Conservation (phyloP, 1,140 invertebrate genomes). For the Achatina immaculata region DNA sequence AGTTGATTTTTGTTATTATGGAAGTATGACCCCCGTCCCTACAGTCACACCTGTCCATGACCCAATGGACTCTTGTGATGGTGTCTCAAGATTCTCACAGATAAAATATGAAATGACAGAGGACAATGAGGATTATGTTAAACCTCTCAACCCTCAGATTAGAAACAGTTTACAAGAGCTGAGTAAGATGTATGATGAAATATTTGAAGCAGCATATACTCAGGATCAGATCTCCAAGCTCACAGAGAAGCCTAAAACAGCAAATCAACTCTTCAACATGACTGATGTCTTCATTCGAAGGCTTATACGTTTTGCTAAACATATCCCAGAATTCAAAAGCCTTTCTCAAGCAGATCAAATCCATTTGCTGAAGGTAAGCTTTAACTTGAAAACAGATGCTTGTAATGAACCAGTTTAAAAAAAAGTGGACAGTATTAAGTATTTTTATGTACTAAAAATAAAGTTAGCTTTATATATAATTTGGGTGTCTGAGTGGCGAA, state of each 20-base stretch:
- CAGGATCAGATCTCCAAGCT: constrained; percentile 51
- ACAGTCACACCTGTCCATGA: neutral
- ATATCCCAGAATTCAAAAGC: constrained; percentile 63
- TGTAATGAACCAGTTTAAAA: no score
- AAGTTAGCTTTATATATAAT: no score
- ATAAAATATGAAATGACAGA: constrained; percentile 42
- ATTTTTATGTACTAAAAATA: no score
- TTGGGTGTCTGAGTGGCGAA: no score
- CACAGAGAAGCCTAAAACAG: constrained; percentile 48
- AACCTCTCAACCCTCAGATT: constrained; percentile 52
- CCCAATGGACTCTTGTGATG: neutral
- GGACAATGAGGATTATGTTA: constrained; percentile 47
- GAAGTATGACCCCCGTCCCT: neutral
- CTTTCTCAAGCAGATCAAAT: constrained; percentile 64
- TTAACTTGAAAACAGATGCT: neutral
- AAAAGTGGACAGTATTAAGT: no score
- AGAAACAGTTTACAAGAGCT: constrained; percentile 51
- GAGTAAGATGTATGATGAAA: constrained; percentile 50
- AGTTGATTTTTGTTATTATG: constrained; percentile 4
- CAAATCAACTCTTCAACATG: constrained; percentile 72
- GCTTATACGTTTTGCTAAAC: constrained; percentile 72
- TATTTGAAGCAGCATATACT: constrained; percentile 60
- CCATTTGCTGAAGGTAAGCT: constrained; percentile 58
- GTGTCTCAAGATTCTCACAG: neutral
- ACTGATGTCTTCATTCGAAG: constrained; percentile 90